Percentiles rank a stretch among this genome's conserved stretches.
These are phyloP conservation scores for Hemithea aestivaria DNA, from an alignment of 2,888 invertebrate genomes.

Conservation along the genomic window DNA sequence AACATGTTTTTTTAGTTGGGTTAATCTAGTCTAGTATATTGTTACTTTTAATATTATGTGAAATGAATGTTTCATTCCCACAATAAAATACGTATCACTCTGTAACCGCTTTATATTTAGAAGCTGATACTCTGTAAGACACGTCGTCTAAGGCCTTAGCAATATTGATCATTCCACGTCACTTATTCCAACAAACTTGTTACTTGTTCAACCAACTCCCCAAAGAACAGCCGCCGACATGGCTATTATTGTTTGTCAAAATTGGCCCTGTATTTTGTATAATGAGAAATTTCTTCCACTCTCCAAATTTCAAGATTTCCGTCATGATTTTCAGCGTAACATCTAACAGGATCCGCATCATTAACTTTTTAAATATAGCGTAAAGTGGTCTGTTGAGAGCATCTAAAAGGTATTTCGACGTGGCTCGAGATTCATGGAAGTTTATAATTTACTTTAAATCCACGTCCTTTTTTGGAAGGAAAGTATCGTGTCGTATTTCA, in stretches of 20 bases:
- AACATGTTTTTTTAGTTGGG: too few relatives aligned
- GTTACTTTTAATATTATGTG: too few relatives aligned
- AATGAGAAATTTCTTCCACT: slow-evolving; percentile 27
- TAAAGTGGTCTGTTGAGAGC: neutral
- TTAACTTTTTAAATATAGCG: neutral
- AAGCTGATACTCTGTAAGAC: slow-evolving; percentile 6
- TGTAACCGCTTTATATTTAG: too few relatives aligned
- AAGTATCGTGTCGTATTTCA: too few relatives aligned
- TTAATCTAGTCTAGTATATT: too few relatives aligned
- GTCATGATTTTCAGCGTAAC: slow-evolving; percentile 8
- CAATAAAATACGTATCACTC: too few relatives aligned
- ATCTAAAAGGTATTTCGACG: neutral
- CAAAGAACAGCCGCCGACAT: slow-evolving; percentile 29
- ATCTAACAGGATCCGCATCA: slow-evolving; percentile 3
- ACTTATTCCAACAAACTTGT: slow-evolving; percentile 53
- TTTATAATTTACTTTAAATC: too few relatives aligned
- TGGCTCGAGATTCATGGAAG: too few relatives aligned
- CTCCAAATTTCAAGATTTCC: slow-evolving; percentile 14
- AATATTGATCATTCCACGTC: slow-evolving; percentile 68
- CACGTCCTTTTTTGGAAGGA: too few relatives aligned
- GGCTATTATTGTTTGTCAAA: slow-evolving; percentile 32
- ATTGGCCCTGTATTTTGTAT: slow-evolving; percentile 28
- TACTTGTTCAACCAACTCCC: slow-evolving; percentile 41
- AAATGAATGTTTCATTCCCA: too few relatives aligned
- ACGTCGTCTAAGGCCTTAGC: slow-evolving; percentile 40